Evolutionary conservation across 2,888 invertebrate genomes (phyloP), one percentile per base, ranked within the genome.

Genomic region (Embidobia sp.): DNA sequence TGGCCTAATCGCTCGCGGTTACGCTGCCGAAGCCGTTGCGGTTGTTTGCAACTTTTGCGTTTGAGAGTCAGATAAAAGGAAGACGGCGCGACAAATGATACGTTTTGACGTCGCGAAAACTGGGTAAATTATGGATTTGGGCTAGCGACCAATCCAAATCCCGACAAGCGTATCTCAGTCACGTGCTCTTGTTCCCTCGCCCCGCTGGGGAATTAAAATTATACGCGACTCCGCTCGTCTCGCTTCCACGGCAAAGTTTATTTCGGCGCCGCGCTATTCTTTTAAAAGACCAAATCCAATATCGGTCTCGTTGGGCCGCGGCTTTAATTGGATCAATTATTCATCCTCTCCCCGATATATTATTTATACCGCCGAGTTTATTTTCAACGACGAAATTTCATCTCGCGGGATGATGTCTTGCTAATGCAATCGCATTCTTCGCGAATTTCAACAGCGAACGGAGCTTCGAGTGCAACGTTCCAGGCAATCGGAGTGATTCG

Each of bases 1-100:
- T 46, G 61, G 48, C 55, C 53, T 48, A 72, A 72, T 72, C 72
- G 63, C 72, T 63, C 72, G 72, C 72, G 63, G 72, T 72, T 72
- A 55, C 53, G 37, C 35, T 37, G 44, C 33, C 46, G 44, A 35
- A 35, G 46, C 27, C 59, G 46, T 15, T 19, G 48, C 48, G 61
- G 61, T 48, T 46, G 44, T 44, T 44, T 46, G 59, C 26, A 16
- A 27, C 59, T 33, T 29, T 31, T 31, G 42, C 42, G 44, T 42
- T 42, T 37, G 37, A 26, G 26, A 53, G 13, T 8, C 35, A n/a
- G 19, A 55, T 55, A 37, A 55, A 55, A 29, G 57, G 18, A 44
- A 18, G 49, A 29, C 10, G 7, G 22, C 35, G 13, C 33, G 31
- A 53, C 22, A 26, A 15, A 53, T 53, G 1, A 37, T 31, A 18